Base-by-base conservation (phyloP, 2,888 invertebrate species). In the Nemapogon koenigi region DNA sequence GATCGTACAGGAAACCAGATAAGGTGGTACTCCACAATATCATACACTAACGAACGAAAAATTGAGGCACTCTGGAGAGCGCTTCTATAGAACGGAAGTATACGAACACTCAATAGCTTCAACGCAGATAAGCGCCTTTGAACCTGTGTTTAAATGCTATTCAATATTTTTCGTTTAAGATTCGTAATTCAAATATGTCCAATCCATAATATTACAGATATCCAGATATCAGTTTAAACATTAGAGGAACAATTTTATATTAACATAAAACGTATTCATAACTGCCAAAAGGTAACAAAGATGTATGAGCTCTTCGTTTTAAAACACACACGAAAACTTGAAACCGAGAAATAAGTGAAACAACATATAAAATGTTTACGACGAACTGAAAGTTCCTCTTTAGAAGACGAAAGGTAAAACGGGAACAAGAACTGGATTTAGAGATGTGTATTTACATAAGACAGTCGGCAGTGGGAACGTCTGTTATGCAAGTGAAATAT, bases 321-420 rank as follows among this genome's bases (percentile, higher is more conserved):
- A 40, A 43, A 46, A 39, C 45, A 49, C 50, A 48, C 47, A 50
- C 42, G 41, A 44, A 46, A 48, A 51, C 46, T 41, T 51, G 44
- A 42, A 47, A 49, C 42, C 41, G 44, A 47, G 51, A 58, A 56
- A 53, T 53, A 51, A 49, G 45, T 25, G 39, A 28, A 40, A 48
- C 46, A 51, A 51, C 53, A 51, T 48, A 42, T 46, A 48, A 53
- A 51, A 51, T 55, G 52, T 58, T 59, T 57, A 55, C 53, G 46
- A 40, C 43, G 39, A 43, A 47, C 52, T 44, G 42, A 51, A 54
- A 57, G 51, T 55, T 56, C 50, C 43, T 41, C 46, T 40, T 49
- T 46, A 16, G n/a, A n/a, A n/a, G n/a, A n/a, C n/a, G n/a, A n/a
- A n/a, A n/a, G n/a, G n/a, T n/a, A n/a, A n/a, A n/a, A n/a, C n/a